These are phyloP conservation scores for Rousettus leschenaultii DNA, from an alignment of 2,113 vertebrate genomes.

Conservation along the genomic window DNA sequence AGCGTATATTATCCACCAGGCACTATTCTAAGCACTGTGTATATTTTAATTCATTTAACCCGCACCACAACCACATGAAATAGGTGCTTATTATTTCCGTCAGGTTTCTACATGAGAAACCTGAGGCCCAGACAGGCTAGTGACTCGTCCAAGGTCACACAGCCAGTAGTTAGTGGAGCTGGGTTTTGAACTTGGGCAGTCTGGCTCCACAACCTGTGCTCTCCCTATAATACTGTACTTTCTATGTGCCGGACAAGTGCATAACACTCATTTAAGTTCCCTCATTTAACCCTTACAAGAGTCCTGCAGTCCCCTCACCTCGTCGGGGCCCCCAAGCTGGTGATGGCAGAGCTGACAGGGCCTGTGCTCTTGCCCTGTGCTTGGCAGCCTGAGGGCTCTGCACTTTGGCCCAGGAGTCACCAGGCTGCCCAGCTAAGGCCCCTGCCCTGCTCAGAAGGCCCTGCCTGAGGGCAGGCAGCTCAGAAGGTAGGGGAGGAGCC, in stretches of 20 bases:
- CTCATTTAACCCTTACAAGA: neutral
- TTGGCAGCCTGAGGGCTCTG: neutral
- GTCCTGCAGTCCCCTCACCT: neutral
- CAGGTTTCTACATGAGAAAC: neutral
- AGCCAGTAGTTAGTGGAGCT: neutral
- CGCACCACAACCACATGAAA: neutral
- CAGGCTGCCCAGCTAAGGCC: neutral
- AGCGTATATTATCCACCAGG: neutral
- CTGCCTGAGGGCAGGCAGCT: neutral
- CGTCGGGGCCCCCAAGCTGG: neutral
- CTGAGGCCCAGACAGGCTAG: neutral
- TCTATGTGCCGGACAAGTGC: neutral
- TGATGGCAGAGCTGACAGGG: neutral
- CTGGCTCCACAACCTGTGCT: neutral
- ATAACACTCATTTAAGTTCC: neutral
- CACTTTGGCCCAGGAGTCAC: neutral
- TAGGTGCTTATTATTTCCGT: neutral
- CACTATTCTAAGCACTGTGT: neutral
- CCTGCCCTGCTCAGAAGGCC: neutral
- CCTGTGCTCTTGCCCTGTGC: fast-evolving
- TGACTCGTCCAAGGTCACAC: neutral
- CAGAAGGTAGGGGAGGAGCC: neutral
- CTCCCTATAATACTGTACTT: neutral
- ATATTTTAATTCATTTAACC: neutral
- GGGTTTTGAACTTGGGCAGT: neutral